phyloP scores from a whole-genome alignment of 2,113 vertebrate species.

The Panurus biarmicus region DNA sequence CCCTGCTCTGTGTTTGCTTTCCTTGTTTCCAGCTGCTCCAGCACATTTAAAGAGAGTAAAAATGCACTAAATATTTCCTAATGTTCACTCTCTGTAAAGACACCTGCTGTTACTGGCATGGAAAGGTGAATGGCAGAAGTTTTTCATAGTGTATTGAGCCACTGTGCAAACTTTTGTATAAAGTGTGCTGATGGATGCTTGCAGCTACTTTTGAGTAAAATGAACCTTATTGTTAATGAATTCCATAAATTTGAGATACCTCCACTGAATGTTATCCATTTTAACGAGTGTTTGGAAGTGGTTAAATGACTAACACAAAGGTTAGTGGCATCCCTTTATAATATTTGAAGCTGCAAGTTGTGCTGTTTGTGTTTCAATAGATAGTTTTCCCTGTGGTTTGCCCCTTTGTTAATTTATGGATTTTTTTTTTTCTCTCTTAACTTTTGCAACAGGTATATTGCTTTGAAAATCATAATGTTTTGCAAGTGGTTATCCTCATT shows the following conservation, averaged over 20 bases:
- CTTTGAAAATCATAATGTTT: background rate
- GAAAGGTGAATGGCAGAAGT: background rate
- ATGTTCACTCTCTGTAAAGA: background rate
- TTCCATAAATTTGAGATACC: background rate
- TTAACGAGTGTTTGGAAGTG: background rate
- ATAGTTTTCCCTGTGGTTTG: background rate
- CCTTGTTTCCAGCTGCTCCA: constrained; percentile 39
- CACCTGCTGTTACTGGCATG: constrained; percentile 25
- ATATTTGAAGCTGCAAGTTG: background rate
- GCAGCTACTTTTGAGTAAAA: background rate
- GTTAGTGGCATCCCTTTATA: background rate
- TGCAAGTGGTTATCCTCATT: background rate
- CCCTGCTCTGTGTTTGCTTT: background rate
- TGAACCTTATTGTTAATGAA: background rate
- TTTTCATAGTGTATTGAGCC: background rate
- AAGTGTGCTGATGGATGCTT: background rate
- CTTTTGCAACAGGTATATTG: background rate
- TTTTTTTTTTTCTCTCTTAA: background rate
- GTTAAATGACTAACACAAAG: background rate
- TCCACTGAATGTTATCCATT: background rate
- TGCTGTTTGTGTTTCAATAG: background rate
- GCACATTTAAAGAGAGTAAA: background rate
- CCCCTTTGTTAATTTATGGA: background rate
- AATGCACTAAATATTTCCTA: constrained; percentile 38
- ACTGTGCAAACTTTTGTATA: background rate